Base-by-base conservation (phyloP, 2,113 vertebrate species). In the Ptilonorhynchus violaceus region DNA sequence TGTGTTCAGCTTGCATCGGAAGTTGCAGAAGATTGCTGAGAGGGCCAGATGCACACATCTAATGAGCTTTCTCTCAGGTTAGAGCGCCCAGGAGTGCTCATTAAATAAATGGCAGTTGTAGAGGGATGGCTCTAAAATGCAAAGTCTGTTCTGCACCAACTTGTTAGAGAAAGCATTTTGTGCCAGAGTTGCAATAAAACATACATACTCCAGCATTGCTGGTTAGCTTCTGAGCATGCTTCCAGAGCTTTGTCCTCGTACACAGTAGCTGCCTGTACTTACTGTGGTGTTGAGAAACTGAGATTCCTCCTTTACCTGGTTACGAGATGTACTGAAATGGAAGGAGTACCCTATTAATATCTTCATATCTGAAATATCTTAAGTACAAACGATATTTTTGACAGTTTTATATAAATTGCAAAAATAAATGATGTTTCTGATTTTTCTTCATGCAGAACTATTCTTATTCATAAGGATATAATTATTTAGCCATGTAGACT, bases 61-160 rank as follows among this genome's bases (percentile, higher is more conserved):
- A 98, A 98, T 95, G 94, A 98, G 96, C 92, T 44, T 93, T 97
- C 95, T 92, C 97, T 97, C 96, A 97, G 88, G 94, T 97, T 97
- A 96, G 93, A 96, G 97, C 21, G 30, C 98, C 97, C 97, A 96
- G 95, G 98, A 98, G 98, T 97, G 86, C 97, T 98, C 97, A 97
- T 98, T 98, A 98, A 97, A 95, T 97, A 96, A 98, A 96, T 97
- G 95, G 97, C 83, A 60, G 66, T 66, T 47, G 93, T 92, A 89
- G 95, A 97, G 92, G 93, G 94, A 94, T 77, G 83, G 74, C 73
- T 88, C 78, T 85, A 59, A 95, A 97, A 97, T 88, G 70, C 70
- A 77, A 18, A 79, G 87, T 80, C 19, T 52, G 39, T 85, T 78
- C 88, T 56, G 17, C 6, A 35, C 72, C 84, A 84, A 13, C 95